Evolutionary conservation across 2,113 vertebrate species (phyloP), one percentile per base, ranked within the genome.

Genomic region (Barnardius zonarius): DNA sequence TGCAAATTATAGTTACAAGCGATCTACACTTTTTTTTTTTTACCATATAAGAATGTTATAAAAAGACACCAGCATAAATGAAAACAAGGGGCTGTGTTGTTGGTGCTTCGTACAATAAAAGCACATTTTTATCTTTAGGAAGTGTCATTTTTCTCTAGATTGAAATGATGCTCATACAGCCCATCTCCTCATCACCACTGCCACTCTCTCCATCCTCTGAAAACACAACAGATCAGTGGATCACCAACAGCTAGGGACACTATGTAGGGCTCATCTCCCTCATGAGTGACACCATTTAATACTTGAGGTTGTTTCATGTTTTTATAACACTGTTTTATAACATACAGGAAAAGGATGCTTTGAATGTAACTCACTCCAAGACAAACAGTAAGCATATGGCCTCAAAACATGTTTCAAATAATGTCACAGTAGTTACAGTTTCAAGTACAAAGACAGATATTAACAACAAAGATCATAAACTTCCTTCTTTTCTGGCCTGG

Each of bases 321-420:
- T 88, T 86, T 76, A 15, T 76, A 72, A 61, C n/a, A 39, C 13
- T 83, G 52, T 80, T 97, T 87, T 67, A 54, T 70, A 96, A 90
- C 61, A 64, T 12, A 70, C 55, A 90, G 90, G 78, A 93, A 90
- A 83, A 83, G 33, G 25, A 90, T 82, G 67, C 63, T 84, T 90
- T 95, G 81, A 87, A 49, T 63, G 69, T 75, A 94, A 48, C 73
- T 80, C 66, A n/a, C n/a, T 80, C 61, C 83, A 88, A 83, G 83
- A 82, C 55, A 96, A 92, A 90, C 72, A 84, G 75, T 49, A 78
- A 92, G 44, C 61, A 75, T 48, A 68, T 39, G 90, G 88, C 72
- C 83, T 90, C 86, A 59, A 93, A 94, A 92, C 2, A 4, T 90
- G 80, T 72, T 96, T 93, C 83, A 93, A 83, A 90, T 94, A 88